Evolutionary conservation across 2,113 vertebrate genomes (phyloP), one percentile per base, ranked within the genome.

Genomic region (Dissostichus mawsoni): DNA sequence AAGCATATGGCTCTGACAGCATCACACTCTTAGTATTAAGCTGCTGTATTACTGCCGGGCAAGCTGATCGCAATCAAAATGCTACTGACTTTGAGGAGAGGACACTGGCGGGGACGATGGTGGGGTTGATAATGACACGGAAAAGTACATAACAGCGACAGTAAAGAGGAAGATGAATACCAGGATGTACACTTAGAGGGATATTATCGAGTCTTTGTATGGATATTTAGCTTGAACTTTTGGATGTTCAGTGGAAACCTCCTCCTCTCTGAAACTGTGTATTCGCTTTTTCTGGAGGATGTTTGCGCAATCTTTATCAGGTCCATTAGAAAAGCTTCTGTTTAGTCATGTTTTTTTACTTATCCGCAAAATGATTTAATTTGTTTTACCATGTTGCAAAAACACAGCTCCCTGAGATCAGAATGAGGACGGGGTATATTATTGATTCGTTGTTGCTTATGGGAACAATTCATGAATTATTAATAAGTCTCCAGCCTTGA

Each of bases 391-490:
- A 18, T 7, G 33, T 57, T 29, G 74, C 23, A 48, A 45, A 74
- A 65, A 67, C 44, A 58, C 17, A 45, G 74, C 73, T 63, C 51
- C 36, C 48, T 41, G 1, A 63, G 57, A 83, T 80, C 69, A 86
- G 69, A 69, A 53, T 55, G 52, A 13, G 47, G 63, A 84, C 29
- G 57, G 48, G 57, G 52, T 76, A 59, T 66, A 65, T 62, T 88
- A 88, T 91, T 84, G 48, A 90, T 89, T 86, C 47, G 53, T 76
- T 83, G 76, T 72, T 84, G 82, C 85, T 82, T 71, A 74, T 85
- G 84, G 86, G 82, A 84, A 84, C 52, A 69, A 61, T 78, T 87
- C 82, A 89, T 90, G 78, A 81, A 92, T 91, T 85, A 90, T 90
- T 80, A 64, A 91, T 85, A 23, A 48, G 12, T 59, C 77, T 81